Conservation (phyloP, 2,888 invertebrate species). For the Euplexia lucipara region DNA sequence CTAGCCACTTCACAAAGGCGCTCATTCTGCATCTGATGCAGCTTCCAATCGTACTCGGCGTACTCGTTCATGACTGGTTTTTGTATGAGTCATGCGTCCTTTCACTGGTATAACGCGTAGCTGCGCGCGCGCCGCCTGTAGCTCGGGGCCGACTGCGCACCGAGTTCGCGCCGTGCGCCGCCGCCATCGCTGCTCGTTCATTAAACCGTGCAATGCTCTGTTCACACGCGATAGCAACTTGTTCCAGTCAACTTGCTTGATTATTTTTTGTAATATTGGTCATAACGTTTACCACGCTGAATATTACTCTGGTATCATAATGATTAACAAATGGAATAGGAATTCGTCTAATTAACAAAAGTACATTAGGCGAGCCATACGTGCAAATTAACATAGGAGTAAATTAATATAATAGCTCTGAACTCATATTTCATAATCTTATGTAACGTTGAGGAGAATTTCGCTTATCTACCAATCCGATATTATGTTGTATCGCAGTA, state of each 20-base stretch:
- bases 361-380: background rate
- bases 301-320: background rate
- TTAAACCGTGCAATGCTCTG: constrained; percentile 86
- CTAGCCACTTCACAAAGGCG: constrained; percentile 84
- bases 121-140: constrained; percentile 88
- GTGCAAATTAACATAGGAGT: background rate
- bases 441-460: constrained; percentile 12
- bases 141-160: constrained; percentile 89
- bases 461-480: constrained; percentile 6
- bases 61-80: constrained; percentile 91
- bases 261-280: constrained; percentile 1
- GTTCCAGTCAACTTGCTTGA: constrained; percentile 62
- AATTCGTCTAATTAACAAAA: background rate
- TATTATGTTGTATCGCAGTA: background rate
- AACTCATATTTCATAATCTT: constrained; percentile 22
- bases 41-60: constrained; percentile 92
- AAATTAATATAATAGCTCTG: background rate
- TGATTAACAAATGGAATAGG: background rate
- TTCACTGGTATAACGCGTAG: constrained; percentile 78
- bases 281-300: background rate
- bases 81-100: constrained; percentile 85
- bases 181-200: constrained; percentile 89
- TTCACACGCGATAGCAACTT: constrained; percentile 73
- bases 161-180: constrained; percentile 82
- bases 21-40: constrained; percentile 87